Conservation (phyloP, 2,888 invertebrate species). For the Entomobrya multifasciata region DNA sequence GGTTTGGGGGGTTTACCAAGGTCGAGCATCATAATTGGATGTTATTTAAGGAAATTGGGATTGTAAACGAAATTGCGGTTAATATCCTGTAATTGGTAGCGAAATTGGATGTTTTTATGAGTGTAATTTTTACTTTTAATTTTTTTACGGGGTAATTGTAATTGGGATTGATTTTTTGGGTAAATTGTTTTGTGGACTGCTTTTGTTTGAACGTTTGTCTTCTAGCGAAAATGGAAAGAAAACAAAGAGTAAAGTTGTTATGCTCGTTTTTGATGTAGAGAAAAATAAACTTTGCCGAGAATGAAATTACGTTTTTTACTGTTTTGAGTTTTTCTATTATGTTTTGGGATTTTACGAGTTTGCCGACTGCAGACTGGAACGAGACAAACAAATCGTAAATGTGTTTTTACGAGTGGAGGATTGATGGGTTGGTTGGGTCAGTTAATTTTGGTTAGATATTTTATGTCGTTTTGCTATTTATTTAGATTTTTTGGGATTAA, state of each 20-base stretch:
- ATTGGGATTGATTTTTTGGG: not conserved
- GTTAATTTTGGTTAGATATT: not conserved
- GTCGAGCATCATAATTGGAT: not conserved
- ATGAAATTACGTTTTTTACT: slow-evolving; percentile 9
- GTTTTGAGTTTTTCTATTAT: not conserved
- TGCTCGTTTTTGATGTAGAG: not conserved
- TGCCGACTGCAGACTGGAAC: slow-evolving; percentile 28
- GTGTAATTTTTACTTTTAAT: no score
- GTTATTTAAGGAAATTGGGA: no score
- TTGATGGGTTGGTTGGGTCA: no score
- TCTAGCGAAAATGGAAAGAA: slow-evolving; percentile 12
- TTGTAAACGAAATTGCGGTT: no score
- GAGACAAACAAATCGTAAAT: slow-evolving; percentile 69
- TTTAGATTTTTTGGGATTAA: no score
- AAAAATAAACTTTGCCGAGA: not conserved
- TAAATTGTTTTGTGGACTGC: not conserved
- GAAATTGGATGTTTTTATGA: not conserved
- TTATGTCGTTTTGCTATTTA: no score
- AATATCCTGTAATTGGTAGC: no score
- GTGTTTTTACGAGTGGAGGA: not conserved
- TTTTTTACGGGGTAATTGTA: not conserved
- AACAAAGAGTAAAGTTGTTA: not conserved
- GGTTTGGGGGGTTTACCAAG: not conserved
- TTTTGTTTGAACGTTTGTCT: not conserved
- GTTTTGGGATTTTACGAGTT: not conserved